A percentile compares a stretch with the other conserved stretches of the same genome.
phyloP scores from a whole-genome alignment of 2,113 vertebrate species.

The Pterophyllum scalare region DNA sequence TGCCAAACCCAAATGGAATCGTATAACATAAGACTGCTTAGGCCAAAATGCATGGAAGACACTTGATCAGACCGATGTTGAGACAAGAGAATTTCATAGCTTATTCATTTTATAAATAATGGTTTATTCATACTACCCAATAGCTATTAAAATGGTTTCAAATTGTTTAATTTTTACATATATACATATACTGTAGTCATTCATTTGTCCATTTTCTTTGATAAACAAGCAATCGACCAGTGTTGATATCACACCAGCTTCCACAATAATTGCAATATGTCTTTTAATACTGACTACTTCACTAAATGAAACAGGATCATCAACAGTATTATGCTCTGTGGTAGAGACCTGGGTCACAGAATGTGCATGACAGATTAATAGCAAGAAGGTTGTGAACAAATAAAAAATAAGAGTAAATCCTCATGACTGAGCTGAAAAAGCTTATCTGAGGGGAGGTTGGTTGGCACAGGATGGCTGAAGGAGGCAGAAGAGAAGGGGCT shows the following conservation, averaged over 20 bases:
- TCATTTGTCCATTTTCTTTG: not conserved
- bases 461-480: slow-evolving; percentile 17
- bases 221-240: not conserved
- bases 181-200: no score
- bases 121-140: no score
- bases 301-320: not conserved
- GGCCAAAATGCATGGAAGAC: not conserved
- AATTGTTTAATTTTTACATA: no score
- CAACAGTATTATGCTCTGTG: not conserved
- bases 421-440: not conserved
- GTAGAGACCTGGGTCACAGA: not conserved
- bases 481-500: slow-evolving; percentile 14
- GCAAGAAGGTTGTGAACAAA: not conserved
- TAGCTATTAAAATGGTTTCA: no score
- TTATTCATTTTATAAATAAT: no score
- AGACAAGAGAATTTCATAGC: no score
- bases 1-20: not conserved
- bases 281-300: not conserved
- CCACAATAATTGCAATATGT: not conserved
- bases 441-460: not conserved
- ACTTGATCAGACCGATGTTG: no score
- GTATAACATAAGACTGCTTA: not conserved
- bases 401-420: slow-evolving; percentile 2
- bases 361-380: slow-evolving; percentile 11
- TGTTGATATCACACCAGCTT: not conserved